phyloP scores from a whole-genome alignment of 2,888 invertebrate species.

The Philhelius pedissequus region DNA sequence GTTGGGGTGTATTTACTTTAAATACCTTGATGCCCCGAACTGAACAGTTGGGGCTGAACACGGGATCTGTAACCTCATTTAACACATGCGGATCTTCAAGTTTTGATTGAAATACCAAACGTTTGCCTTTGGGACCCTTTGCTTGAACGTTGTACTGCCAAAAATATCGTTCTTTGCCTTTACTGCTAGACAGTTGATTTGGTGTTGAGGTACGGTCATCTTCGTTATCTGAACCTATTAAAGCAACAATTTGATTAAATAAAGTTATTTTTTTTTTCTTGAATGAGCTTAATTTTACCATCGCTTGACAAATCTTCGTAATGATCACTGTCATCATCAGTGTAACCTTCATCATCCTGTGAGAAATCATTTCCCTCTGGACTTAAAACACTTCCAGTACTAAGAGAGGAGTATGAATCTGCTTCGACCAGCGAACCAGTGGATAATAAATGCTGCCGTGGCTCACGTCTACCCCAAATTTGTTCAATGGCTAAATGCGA shows the following conservation, averaged over 20 bases:
- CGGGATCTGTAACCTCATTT: slow-evolving; percentile 95
- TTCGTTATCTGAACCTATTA: slow-evolving; percentile 75
- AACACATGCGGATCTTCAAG: slow-evolving; percentile 95
- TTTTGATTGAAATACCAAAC: slow-evolving; percentile 90
- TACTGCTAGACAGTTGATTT: slow-evolving; percentile 74
- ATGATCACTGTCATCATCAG: slow-evolving; percentile 91
- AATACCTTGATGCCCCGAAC: slow-evolving; percentile 92
- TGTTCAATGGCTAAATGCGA: slow-evolving; percentile 85
- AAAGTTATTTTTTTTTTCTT: slow-evolving; percentile 41
- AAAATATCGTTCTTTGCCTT: slow-evolving; percentile 92
- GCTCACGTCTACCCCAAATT: slow-evolving; percentile 93
- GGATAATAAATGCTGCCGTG: slow-evolving; percentile 90
- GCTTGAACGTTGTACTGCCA: slow-evolving; percentile 99
- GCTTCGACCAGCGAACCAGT: slow-evolving; percentile 92
- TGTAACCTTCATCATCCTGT: slow-evolving; percentile 89
- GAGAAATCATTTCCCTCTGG: slow-evolving; percentile 89
- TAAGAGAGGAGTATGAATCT: slow-evolving; percentile 90
- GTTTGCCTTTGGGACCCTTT: slow-evolving; percentile 97
- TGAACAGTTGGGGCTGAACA: slow-evolving; percentile 95
- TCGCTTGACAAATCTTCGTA: slow-evolving; percentile 93
- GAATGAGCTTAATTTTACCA: slow-evolving; percentile 77
- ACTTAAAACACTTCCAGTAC: slow-evolving; percentile 90
- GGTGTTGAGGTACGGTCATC: slow-evolving; percentile 76
- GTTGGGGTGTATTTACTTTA: slow-evolving; percentile 72
- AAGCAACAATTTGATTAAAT: neutral